Evolutionary conservation across 2,113 vertebrate genomes (phyloP), one percentile per base, ranked within the genome.

Genomic region (Sigmodon hispidus): DNA sequence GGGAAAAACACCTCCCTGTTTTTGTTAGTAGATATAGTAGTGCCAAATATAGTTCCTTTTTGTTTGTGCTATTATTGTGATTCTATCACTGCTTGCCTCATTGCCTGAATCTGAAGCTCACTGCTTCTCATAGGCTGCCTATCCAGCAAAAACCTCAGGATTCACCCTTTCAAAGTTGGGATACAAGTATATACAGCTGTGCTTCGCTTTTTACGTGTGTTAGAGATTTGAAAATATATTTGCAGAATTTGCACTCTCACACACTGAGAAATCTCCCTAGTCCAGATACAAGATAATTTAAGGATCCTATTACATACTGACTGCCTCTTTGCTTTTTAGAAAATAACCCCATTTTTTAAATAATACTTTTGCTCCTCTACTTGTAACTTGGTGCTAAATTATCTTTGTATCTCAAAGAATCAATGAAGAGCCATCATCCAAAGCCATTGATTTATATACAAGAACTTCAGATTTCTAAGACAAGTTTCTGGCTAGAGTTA

Each of bases 401-500:
- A 85, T 90, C 91, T 94, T 96, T 86, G 93, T 92, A 29, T 86
- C 81, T 94, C 45, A 88, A 85, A 94, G 92, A 94, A 92, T 0
- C 36, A 69, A 97, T 61, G 65, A 81, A 88, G 17, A 93, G 31
- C 70, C 93, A 95, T 88, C 52, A 93, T 77, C 13, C 69, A 93
- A 79, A 79, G 91, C 34, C 92, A 85, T 81, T 94, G 24, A 93
- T 93, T 88, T 93, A 12, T 34, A 92, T 26, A 75, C 7, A 21
- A 90, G 65, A 86, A 15, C 40, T 94, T 93, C 19, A 94, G 63
- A 90, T 63, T 84, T 80, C 36, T n/a, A 88, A 65, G 90, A 22
- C 70, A 86, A 57, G 73, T 94, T 95, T 94, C 87, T 93, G 91
- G 48, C 63, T 93, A 63, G 76, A 94, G 61, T 94, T 92, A 94